A percentile compares a stretch with the other conserved stretches of the same genome.
These are phyloP conservation scores for Stenchaetothrips biformis DNA, from an alignment of 2,888 invertebrate species.

Conservation along the genomic window DNA sequence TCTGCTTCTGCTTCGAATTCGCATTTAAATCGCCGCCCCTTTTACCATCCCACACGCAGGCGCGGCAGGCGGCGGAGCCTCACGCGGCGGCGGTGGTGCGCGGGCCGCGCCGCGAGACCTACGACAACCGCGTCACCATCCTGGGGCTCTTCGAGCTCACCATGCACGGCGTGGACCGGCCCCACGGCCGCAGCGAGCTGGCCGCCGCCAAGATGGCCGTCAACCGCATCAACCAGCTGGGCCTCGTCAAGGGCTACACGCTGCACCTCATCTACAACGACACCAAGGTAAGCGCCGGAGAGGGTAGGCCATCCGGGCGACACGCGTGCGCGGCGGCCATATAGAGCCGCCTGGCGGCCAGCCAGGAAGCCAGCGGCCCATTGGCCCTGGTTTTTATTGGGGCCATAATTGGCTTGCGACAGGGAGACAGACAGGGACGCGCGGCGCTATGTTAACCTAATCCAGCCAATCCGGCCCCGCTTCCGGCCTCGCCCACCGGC, in stretches of 20 bases:
- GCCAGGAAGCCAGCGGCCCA: too few relatives aligned
- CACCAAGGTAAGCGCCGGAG: slow-evolving; percentile 63
- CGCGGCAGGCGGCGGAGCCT: background rate
- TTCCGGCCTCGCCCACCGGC: too few relatives aligned
- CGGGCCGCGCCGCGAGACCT: background rate
- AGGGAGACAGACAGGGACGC: too few relatives aligned
- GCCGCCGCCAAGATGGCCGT: slow-evolving; percentile 75
- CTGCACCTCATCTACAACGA: slow-evolving; percentile 76
- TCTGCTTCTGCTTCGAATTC: too few relatives aligned
- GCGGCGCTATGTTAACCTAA: too few relatives aligned
- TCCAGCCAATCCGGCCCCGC: too few relatives aligned
- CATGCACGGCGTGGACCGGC: slow-evolving; percentile 57
- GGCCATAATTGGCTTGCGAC: too few relatives aligned
- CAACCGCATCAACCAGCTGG: slow-evolving; percentile 67
- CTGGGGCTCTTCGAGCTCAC: slow-evolving; percentile 77
- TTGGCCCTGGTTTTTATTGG: too few relatives aligned
- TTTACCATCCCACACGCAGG: background rate
- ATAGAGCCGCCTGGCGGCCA: too few relatives aligned
- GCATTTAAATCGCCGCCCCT: too few relatives aligned
- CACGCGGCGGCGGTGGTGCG: background rate
- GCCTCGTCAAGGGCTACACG: slow-evolving; percentile 65
- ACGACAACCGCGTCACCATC: slow-evolving; percentile 51
- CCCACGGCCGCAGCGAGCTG: slow-evolving; percentile 68
- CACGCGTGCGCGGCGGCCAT: background rate
- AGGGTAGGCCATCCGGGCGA: background rate